Evolutionary conservation across 1,140 invertebrate genomes (phyloP).

Genomic region (Meloidogyne exigua): DNA sequence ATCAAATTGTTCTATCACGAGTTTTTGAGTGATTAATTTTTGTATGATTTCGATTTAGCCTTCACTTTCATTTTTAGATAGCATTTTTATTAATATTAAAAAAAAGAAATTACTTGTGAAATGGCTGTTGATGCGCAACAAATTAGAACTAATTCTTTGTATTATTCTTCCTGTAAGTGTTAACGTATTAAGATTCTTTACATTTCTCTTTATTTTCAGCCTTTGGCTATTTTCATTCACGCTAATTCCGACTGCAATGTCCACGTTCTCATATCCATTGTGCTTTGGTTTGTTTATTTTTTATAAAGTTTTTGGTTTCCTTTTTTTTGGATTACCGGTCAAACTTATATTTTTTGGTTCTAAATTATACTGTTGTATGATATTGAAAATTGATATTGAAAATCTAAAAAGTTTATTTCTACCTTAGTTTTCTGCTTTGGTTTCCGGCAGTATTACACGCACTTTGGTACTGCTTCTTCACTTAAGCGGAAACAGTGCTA

Average conservation of each 20-base stretch:
- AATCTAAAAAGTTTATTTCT: neutral
- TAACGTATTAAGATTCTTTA: neutral
- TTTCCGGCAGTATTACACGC: conserved; percentile 33
- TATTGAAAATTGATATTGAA: too few species aligned
- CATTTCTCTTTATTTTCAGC: conserved; percentile 24
- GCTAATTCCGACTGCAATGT: conserved; percentile 34
- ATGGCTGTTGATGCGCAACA: conserved; percentile 29
- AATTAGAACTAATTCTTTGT: conserved; percentile 32
- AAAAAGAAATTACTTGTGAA: neutral
- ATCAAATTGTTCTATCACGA: too few species aligned
- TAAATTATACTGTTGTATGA: too few species aligned
- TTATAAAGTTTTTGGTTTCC: neutral
- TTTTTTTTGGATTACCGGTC: too few species aligned
- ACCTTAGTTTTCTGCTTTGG: conserved; percentile 25
- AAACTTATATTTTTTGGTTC: too few species aligned
- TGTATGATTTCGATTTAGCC: too few species aligned
- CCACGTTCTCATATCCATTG: conserved; percentile 29
- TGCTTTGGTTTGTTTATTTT: conserved; percentile 23
- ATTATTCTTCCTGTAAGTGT: conserved; percentile 23
- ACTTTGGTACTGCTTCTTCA: conserved; percentile 36
- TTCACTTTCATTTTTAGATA: neutral
- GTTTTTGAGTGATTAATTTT: too few species aligned
- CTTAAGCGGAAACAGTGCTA: neutral
- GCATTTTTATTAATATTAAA: neutral
- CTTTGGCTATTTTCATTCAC: conserved; percentile 36